Evolutionary conservation across 1,140 invertebrate genomes (phyloP).

Genomic region (Diachasma alloeum): DNA sequence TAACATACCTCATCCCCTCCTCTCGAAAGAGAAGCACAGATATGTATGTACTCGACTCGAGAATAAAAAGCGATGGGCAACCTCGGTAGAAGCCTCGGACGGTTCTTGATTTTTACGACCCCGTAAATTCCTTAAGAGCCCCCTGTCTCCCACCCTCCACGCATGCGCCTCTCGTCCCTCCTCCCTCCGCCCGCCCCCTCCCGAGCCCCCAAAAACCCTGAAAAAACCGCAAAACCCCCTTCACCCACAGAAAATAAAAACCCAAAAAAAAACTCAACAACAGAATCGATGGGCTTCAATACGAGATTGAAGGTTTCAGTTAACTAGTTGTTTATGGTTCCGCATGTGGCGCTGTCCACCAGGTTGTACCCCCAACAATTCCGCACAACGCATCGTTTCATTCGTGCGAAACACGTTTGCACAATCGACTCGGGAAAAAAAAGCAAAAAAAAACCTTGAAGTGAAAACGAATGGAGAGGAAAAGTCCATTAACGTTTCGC

Average conservation of each 20-base stretch:
- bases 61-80: constrained; percentile 49
- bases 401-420: constrained; percentile 17
- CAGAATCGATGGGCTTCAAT: constrained; percentile 13
- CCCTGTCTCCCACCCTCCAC: constrained; percentile 11
- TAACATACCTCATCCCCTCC: background rate
- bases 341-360: constrained; percentile 40
- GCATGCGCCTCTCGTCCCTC: constrained; percentile 25
- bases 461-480: constrained; percentile 33
- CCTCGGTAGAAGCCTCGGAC: constrained; percentile 58
- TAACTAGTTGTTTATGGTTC: constrained; percentile 62
- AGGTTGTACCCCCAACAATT: background rate
- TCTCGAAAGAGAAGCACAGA: background rate
- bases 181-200: constrained; percentile 7
- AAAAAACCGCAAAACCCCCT: background rate
- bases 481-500: constrained; percentile 54
- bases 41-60: constrained; percentile 11
- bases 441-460: constrained; percentile 10
- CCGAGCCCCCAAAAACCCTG: background rate
- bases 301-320: constrained; percentile 56
- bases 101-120: constrained; percentile 66
- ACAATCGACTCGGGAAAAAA: constrained; percentile 1
- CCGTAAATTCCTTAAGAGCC: constrained; percentile 59
- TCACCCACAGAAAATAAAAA: background rate
- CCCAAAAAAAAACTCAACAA: constrained; percentile 14
- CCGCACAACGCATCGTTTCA: constrained; percentile 9